Percentiles rank a stretch among this genome's conserved stretches.
Conservation (phyloP, 2,888 invertebrate genomes). For the Dinocampus coccinellae region DNA sequence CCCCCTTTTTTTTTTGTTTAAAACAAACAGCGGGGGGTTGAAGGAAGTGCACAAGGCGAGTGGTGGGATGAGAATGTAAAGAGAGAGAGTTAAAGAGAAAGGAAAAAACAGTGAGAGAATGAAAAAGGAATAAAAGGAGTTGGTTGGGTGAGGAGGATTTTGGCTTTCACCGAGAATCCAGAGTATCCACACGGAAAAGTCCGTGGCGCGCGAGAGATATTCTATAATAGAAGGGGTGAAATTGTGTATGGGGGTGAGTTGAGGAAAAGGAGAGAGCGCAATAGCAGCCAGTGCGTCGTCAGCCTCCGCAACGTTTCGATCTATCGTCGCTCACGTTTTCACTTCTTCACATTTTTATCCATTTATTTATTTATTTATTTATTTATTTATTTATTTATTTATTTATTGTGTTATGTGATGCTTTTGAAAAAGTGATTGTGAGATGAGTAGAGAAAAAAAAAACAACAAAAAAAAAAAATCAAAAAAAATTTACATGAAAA, state of each 20-base stretch:
- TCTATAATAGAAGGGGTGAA: constrained; percentile 31
- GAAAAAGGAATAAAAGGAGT: background rate
- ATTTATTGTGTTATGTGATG: background rate
- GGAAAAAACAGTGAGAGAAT: background rate
- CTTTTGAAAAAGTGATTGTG: background rate
- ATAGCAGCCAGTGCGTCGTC: constrained; percentile 65
- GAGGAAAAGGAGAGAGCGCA: constrained; percentile 42
- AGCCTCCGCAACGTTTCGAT: constrained; percentile 65
- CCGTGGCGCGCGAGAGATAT: constrained; percentile 32
- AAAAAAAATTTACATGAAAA: background rate
- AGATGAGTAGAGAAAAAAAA: too few relatives aligned
- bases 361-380: background rate
- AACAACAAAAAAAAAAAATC: too few relatives aligned
- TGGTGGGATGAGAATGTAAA: constrained; percentile 4
- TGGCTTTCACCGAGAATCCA: constrained; percentile 44
- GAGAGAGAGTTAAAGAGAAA: background rate
- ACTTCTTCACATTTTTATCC: background rate
- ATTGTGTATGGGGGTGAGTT: constrained; percentile 44
- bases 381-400: background rate
- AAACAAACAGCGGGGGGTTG: background rate
- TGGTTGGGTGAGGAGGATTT: constrained; percentile 27
- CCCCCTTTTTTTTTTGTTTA: background rate
- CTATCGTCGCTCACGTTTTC: constrained; percentile 37
- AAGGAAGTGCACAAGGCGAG: background rate
- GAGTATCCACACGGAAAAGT: constrained; percentile 40